These are phyloP conservation scores for Triplophysa bombifrons DNA, from an alignment of 2,797 vertebrate genomes.

Conservation along the genomic window DNA sequence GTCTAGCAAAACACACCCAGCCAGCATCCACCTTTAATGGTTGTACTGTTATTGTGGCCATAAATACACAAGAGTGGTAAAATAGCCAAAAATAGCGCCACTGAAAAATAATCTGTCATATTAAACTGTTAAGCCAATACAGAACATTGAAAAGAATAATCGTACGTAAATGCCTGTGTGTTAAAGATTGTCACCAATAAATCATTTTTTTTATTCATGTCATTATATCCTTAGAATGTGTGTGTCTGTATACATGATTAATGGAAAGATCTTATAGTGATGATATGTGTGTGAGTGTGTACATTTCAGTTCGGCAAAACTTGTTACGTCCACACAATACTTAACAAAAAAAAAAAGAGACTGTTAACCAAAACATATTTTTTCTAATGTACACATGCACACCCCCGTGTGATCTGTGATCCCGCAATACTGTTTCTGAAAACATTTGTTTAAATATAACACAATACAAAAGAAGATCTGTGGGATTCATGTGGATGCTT, in stretches of 20 bases:
- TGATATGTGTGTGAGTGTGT: neutral
- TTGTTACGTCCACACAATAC: neutral
- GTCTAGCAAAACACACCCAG: conserved; percentile 56
- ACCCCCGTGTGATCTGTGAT: neutral
- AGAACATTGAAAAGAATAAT: conserved; percentile 15
- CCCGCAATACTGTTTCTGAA: neutral
- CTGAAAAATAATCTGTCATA: conserved; percentile 28
- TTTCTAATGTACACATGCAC: no score
- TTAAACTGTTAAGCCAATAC: conserved; percentile 53
- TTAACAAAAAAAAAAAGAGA: neutral
- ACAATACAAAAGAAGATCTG: conserved; percentile 27
- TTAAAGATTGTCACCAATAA: neutral
- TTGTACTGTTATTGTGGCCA: conserved; percentile 53
- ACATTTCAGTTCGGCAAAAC: neutral
- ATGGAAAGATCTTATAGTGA: conserved; percentile 9
- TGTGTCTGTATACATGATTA: neutral
- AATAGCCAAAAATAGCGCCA: neutral
- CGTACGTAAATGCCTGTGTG: neutral
- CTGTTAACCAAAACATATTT: neutral
- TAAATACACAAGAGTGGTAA: conserved; percentile 60
- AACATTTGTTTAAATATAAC: neutral
- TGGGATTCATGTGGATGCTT: conserved; percentile 67
- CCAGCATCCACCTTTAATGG: conserved; percentile 51
- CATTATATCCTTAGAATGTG: neutral
- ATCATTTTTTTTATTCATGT: neutral